Base-by-base conservation (phyloP, 2,888 invertebrate species). In the Polydrusus tereticollis region DNA sequence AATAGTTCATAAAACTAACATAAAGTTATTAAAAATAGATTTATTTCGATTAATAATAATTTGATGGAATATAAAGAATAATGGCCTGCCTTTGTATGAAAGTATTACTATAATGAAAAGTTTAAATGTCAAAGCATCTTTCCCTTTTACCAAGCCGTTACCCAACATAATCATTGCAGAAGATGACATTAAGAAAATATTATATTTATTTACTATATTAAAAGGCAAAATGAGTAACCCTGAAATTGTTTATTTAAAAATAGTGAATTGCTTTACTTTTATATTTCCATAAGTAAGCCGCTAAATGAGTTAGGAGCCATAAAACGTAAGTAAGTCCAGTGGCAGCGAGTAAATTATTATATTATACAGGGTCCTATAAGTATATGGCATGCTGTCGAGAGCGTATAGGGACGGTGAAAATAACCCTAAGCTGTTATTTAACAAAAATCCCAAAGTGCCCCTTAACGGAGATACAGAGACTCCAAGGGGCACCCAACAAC, bases 171-270 rank as follows among this genome's bases (percentile, higher is more conserved):
- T 1, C n/a, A 47, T 47, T 47, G 47, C 47, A 47, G 47, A 47
- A 47, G 21, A 47, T 47, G 47, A 47, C 47, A 47, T 47, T 47
- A 47, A 47, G 47, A 47, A 47, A 47, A 47, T 47, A 21, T 47
- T 23, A 4, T 16, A 47, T n/a, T 47, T 47, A 45, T 45, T 45
- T 45, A 14, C 18, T 7, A 12, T 20, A 45, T 1, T 45, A 23
- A 8, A 45, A 4, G 16, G 41, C 14, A 41, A 41, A 41, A 41
- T 41, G 12, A 41, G 12, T 47, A 47, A n/a, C 47, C 47, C 47
- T 47, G 47, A 21, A 47, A 23, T 12, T 47, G 20, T 47, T 47
- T n/a, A 47, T 47, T 47, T 47, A 20, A 21, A 47, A 47, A 16
- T 20, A 20, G 23, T 20, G 23, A 47, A 47, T n/a, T n/a, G 2